A percentile compares a stretch with the other conserved stretches of the same genome.
Conservation (phyloP, 92 coral and sea anemone genomes). For the Zoanthus gigantus region DNA sequence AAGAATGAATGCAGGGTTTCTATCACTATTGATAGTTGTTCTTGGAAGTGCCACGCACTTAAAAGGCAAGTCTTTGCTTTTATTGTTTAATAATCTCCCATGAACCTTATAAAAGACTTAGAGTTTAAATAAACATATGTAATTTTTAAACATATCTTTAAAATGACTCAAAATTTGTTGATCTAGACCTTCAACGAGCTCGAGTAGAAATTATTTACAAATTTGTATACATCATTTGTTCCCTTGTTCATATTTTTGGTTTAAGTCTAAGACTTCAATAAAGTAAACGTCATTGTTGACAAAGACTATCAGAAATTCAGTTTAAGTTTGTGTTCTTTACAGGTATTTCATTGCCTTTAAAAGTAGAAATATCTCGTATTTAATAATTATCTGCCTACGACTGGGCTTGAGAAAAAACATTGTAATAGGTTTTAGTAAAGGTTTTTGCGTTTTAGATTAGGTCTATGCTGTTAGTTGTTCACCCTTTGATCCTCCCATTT, state of each 20-base stretch:
- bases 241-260: not conserved
- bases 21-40: not conserved
- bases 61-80: slow-evolving; percentile 7
- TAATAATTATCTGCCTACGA: too few relatives aligned
- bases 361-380: not conserved
- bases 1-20: slow-evolving; percentile 13
- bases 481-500: too few relatives aligned
- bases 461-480: too few relatives aligned
- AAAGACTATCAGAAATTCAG: not conserved
- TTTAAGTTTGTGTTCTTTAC: not conserved
- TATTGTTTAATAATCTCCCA: not conserved
- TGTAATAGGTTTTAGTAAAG: too few relatives aligned
- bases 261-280: not conserved
- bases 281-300: not conserved
- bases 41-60: not conserved
- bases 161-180: not conserved
- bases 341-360: not conserved
- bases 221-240: not conserved
- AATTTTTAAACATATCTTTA: not conserved
- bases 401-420: too few relatives aligned
- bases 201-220: not conserved
- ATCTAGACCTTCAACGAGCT: not conserved
- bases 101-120: not conserved
- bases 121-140: not conserved
- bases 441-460: too few relatives aligned